Percentiles rank a stretch among this genome's conserved stretches.
Evolutionary conservation across 2,113 vertebrate species (phyloP).

Genomic region (Nyctereutes procyonoides): DNA sequence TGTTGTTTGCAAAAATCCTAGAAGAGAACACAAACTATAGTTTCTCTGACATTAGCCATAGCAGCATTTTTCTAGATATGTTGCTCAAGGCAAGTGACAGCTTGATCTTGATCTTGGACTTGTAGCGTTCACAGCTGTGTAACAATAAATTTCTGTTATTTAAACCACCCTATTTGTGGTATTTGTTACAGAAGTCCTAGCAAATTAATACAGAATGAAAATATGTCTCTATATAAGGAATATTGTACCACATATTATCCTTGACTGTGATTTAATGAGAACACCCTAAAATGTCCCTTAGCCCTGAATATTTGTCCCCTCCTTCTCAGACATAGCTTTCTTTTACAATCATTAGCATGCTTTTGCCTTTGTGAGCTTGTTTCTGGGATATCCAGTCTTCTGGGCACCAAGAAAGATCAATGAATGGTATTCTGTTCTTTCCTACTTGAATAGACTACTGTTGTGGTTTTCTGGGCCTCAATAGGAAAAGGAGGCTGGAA

Average conservation of each 20-base stretch:
- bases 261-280: background rate
- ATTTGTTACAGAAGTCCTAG: background rate
- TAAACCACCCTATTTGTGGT: background rate
- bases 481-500: background rate
- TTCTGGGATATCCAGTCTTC: conserved; percentile 5
- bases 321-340: background rate
- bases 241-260: background rate
- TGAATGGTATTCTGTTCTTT: conserved; percentile 20
- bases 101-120: background rate
- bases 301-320: background rate
- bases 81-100: background rate
- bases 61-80: background rate
- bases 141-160: background rate
- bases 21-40: background rate
- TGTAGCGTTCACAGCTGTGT: background rate
- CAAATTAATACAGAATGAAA: background rate
- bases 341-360: background rate
- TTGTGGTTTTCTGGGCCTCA: background rate
- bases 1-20: background rate
- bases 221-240: background rate
- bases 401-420: conserved; percentile 25
- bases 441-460: background rate
- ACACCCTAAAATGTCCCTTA: background rate
- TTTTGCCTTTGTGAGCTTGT: background rate
- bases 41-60: background rate